A percentile compares a stretch with the other conserved stretches of the same genome.
These are phyloP conservation scores for Pseudococcus longispinus DNA, from an alignment of 2,888 invertebrate genomes.

Conservation along the genomic window DNA sequence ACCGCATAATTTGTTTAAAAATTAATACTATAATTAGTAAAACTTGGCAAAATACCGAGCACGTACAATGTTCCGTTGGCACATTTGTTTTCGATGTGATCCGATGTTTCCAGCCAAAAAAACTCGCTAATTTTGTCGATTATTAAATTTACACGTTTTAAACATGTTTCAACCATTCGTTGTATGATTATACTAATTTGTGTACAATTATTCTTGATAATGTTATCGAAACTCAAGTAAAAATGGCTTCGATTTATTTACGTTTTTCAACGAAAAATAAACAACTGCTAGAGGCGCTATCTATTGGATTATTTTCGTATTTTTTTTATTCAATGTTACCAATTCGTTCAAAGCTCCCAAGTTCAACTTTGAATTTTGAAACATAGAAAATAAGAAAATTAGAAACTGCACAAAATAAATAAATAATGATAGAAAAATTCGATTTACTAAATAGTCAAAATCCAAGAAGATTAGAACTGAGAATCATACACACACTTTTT, in stretches of 20 bases:
- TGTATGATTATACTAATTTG: neutral
- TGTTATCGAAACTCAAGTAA: neutral
- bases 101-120: neutral
- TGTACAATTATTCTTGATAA: neutral
- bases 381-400: no score
- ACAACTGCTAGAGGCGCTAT: no score
- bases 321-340: no score
- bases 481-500: no score
- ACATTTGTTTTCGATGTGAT: neutral
- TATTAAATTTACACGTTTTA: neutral
- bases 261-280: neutral
- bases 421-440: no score
- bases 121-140: slow-evolving; percentile 10
- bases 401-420: no score
- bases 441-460: no score
- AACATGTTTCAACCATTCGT: slow-evolving; percentile 28
- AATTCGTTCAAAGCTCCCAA: no score
- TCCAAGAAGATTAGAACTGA: no score
- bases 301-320: no score
- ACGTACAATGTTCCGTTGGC: neutral
- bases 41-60: neutral
- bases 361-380: no score
- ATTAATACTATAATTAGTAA: neutral
- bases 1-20: no score
- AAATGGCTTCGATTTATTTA: neutral